These are phyloP conservation scores for Spongilla lacustris DNA, from an alignment of 37 sponge, comb jelly and placozoan species.

Conservation along the genomic window DNA sequence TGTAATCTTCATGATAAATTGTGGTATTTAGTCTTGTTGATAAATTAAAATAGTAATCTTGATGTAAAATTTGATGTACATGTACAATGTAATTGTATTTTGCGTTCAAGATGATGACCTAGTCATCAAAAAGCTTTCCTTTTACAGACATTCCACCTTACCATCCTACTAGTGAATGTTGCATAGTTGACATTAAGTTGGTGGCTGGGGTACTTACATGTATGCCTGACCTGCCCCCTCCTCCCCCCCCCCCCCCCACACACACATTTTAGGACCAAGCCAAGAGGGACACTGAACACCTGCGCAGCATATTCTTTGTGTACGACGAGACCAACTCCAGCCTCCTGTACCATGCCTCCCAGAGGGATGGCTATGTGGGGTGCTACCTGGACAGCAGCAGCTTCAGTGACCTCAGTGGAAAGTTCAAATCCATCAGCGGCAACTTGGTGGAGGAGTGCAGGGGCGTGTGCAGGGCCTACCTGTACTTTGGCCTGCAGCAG, in stretches of 20 bases:
- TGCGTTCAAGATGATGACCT: too few relatives aligned
- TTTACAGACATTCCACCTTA: too few relatives aligned
- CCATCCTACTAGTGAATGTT: too few relatives aligned
- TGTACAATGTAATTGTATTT: too few relatives aligned
- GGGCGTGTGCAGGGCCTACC: neutral
- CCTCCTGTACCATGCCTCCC: conserved; percentile 4
- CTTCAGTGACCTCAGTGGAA: neutral
- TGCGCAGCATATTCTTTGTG: conserved; percentile 28
- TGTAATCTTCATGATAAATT: too few relatives aligned
- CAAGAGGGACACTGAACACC: conserved; percentile 8
- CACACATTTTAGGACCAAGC: neutral
- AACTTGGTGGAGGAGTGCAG: neutral
- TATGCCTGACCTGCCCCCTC: neutral
- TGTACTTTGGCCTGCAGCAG: conserved; percentile 30
- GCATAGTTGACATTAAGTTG: too few relatives aligned
- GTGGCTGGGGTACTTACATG: too few relatives aligned
- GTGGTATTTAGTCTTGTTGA: too few relatives aligned
- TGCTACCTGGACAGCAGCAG: conserved; percentile 8
- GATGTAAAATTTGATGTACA: too few relatives aligned
- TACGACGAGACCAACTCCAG: conserved; percentile 37
- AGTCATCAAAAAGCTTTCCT: too few relatives aligned
- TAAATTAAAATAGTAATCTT: too few relatives aligned
- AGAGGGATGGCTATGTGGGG: conserved; percentile 29
- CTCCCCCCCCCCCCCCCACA: too few relatives aligned
- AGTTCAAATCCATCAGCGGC: neutral